These are phyloP conservation scores for Forficula auricularia DNA, from an alignment of 1,140 invertebrate species.

Conservation along the genomic window DNA sequence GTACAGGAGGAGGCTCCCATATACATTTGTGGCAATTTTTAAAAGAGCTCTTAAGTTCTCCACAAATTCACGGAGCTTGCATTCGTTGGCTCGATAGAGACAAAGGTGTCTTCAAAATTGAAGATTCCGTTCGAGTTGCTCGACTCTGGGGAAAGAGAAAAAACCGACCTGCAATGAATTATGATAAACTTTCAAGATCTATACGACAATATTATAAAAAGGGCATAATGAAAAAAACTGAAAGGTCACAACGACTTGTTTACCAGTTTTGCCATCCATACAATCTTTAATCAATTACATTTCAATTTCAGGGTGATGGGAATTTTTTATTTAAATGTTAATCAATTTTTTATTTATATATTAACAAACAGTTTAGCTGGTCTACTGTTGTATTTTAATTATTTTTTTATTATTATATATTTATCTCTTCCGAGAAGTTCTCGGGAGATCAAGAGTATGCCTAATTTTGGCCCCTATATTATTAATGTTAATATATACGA, in stretches of 20 bases:
- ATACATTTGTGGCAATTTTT: conserved; percentile 99
- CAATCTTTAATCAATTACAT: conserved; percentile 38
- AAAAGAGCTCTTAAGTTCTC: conserved; percentile 79
- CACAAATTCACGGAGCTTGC: conserved; percentile 71
- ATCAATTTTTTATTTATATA: no score
- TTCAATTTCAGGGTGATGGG: no score
- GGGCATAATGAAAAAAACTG: conserved; percentile 99
- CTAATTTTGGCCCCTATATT: no score
- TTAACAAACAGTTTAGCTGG: no score
- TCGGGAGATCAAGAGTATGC: no score
- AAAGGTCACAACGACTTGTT: conserved; percentile 89
- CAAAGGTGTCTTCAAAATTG: conserved; percentile 97
- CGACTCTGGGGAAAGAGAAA: conserved; percentile 91
- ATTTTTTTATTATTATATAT: no score
- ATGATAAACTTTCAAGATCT: conserved; percentile 94
- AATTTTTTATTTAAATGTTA: no score
- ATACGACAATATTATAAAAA: conserved; percentile 99
- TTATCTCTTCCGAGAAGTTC: no score
- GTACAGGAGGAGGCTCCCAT: conserved; percentile 50
- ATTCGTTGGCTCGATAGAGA: conserved; percentile 90
- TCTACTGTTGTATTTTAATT: no score
- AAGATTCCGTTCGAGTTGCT: conserved; percentile 91
- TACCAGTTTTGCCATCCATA: conserved; percentile 98
- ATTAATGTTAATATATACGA: no score
- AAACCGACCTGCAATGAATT: conserved; percentile 98